phyloP scores from a whole-genome alignment of 2,888 invertebrate genomes.

The Leptopterna dolabrata region DNA sequence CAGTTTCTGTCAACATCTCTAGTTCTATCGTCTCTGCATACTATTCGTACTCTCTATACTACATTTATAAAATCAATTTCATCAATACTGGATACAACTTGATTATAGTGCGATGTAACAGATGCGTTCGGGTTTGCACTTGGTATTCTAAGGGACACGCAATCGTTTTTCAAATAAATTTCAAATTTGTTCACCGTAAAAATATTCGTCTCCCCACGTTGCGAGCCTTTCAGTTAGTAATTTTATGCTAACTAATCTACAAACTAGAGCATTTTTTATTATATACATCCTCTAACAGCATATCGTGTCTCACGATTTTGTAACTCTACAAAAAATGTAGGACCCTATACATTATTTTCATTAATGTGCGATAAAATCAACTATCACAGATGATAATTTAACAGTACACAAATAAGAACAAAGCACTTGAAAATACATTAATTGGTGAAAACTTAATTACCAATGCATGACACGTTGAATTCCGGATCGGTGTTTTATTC shows the following conservation, averaged over 20 bases:
- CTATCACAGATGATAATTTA: constrained; percentile 59
- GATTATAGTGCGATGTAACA: constrained; percentile 1
- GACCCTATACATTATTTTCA: constrained; percentile 5
- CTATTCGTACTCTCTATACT: neutral
- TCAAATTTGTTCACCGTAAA: neutral
- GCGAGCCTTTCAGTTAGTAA: neutral
- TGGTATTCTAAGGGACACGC: neutral
- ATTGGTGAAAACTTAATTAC: constrained; percentile 21
- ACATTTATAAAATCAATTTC: constrained; percentile 22
- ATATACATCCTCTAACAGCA: neutral
- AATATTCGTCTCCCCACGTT: neutral
- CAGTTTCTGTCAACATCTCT: neutral
- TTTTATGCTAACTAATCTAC: neutral
- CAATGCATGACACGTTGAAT: constrained; percentile 58
- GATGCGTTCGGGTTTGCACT: constrained; percentile 30
- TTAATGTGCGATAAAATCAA: constrained; percentile 56
- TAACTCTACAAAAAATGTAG: neutral
- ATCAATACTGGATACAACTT: constrained; percentile 11
- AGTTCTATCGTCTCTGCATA: neutral
- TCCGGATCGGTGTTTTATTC: constrained; percentile 44
- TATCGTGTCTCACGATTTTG: neutral
- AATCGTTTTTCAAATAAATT: neutral
- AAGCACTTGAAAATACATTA: constrained; percentile 55
- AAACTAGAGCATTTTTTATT: neutral
- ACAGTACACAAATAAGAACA: constrained; percentile 49